These are phyloP conservation scores for Tillus elongatus DNA, from an alignment of 2,888 invertebrate genomes.

Conservation along the genomic window DNA sequence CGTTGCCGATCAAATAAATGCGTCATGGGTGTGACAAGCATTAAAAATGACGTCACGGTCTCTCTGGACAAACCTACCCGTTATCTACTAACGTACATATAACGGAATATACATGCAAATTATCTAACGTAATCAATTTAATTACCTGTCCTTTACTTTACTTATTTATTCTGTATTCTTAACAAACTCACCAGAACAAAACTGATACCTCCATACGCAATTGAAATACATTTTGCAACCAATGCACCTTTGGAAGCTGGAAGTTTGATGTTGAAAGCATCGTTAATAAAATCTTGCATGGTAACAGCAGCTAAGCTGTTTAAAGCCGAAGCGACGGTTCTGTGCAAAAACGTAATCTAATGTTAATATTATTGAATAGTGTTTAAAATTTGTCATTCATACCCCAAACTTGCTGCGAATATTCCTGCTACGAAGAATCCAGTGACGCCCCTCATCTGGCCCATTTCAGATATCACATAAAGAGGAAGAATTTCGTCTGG, in stretches of 20 bases:
- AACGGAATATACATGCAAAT: no score
- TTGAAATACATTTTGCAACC: conserved; percentile 60
- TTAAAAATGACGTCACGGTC: no score
- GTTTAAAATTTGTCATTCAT: conserved; percentile 29
- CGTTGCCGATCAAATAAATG: no score
- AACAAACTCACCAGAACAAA: conserved; percentile 51
- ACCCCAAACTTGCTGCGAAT: conserved; percentile 93
- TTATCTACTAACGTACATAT: no score
- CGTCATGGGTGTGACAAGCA: no score
- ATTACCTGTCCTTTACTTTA: no score
- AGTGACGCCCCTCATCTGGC: conserved; percentile 66
- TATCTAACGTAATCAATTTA: no score
- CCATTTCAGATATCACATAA: conserved; percentile 79
- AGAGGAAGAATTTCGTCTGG: conserved; percentile 79
- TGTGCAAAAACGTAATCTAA: conserved; percentile 35
- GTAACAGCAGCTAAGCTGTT: conserved; percentile 89
- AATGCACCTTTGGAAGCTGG: conserved; percentile 68
- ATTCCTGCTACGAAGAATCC: conserved; percentile 94
- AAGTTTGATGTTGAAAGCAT: conserved; percentile 60
- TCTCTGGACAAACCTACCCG: no score
- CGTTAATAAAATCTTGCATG: conserved; percentile 75
- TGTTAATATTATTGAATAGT: conserved; percentile 3
- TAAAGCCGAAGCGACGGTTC: conserved; percentile 91
- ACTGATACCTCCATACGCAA: conserved; percentile 57
- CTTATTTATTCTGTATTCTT: no score